Evolutionary conservation across 2,797 vertebrate species (phyloP).

Genomic region (Nothura maculosa): DNA sequence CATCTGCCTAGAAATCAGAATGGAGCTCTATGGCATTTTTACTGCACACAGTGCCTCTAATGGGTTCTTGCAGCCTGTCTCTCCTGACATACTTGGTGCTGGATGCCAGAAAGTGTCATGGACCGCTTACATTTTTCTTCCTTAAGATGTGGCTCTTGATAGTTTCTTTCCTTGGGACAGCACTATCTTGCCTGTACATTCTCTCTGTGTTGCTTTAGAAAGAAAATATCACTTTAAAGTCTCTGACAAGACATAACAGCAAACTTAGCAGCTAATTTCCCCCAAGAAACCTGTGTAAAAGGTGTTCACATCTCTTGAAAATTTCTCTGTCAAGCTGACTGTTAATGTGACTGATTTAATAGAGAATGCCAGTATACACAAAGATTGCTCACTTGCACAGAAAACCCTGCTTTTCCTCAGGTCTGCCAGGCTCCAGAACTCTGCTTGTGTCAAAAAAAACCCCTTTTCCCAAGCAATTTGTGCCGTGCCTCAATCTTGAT

Average conservation of each 20-base stretch:
- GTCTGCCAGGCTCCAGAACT: neutral
- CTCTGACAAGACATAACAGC: neutral
- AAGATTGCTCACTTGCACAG: neutral
- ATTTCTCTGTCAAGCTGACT: no score
- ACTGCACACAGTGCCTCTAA: neutral
- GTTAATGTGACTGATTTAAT: neutral
- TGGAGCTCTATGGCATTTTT: neutral
- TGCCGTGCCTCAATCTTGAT: neutral
- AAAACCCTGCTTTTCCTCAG: neutral
- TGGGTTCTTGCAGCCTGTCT: neutral
- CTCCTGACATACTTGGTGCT: neutral
- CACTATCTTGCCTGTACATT: neutral
- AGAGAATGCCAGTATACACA: neutral
- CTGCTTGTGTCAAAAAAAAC: neutral
- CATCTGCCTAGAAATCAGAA: neutral
- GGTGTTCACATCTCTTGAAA: accelerated
- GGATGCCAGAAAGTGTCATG: neutral
- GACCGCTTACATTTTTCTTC: neutral
- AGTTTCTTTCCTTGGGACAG: neutral
- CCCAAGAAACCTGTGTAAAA: neutral
- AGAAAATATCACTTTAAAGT: neutral
- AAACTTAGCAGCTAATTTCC: neutral
- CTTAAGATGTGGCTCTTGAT: neutral
- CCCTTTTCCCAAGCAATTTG: neutral
- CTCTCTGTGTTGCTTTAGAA: neutral